These are phyloP conservation scores for Lepus europaeus DNA, from an alignment of 2,113 vertebrate genomes.

Conservation along the genomic window DNA sequence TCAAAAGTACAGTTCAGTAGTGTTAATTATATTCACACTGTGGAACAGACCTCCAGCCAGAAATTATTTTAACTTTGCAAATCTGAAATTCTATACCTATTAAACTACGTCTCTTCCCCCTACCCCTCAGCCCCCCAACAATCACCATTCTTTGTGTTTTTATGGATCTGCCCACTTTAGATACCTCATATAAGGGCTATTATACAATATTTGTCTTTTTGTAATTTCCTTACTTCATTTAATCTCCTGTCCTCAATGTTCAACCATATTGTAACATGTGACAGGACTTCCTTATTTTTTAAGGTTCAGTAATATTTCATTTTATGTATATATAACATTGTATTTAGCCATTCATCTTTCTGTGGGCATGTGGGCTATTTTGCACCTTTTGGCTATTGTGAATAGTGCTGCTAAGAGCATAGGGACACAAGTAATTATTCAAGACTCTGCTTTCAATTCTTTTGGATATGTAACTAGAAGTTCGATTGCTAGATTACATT, in stretches of 20 bases:
- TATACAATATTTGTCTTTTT: background rate
- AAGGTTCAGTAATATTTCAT: constrained; percentile 12
- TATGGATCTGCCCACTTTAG: background rate
- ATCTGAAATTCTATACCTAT: background rate
- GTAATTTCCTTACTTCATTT: background rate
- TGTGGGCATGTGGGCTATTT: background rate
- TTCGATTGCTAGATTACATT: background rate
- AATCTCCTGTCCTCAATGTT: background rate
- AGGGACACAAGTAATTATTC: background rate
- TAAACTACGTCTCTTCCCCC: background rate
- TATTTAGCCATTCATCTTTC: background rate
- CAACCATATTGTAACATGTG: background rate
- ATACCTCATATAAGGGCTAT: background rate
- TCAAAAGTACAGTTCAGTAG: background rate
- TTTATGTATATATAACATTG: background rate
- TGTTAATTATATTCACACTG: background rate
- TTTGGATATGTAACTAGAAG: background rate
- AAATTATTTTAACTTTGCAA: background rate
- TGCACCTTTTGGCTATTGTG: background rate
- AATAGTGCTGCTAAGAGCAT: background rate
- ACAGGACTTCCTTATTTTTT: constrained; percentile 15
- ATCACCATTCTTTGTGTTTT: background rate
- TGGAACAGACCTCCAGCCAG: background rate
- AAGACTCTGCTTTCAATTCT: background rate
- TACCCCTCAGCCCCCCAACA: background rate